phyloP scores from a whole-genome alignment of 2,113 vertebrate species.

The Astatotilapia flaviijosephi region DNA sequence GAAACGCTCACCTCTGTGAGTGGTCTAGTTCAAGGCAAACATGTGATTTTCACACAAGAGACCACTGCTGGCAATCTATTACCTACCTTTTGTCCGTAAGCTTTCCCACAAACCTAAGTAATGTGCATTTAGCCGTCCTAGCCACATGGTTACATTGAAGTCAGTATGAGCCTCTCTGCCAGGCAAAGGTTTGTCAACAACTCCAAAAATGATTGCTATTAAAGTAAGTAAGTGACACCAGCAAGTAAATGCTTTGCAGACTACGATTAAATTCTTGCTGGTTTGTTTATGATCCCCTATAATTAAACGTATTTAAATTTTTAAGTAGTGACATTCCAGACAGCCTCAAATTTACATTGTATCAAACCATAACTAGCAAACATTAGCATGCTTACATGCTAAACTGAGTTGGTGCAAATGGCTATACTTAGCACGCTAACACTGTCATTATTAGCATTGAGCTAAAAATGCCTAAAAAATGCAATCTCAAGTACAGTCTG shows the following conservation, averaged over 20 bases:
- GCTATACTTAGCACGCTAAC: neutral
- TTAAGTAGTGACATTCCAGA: neutral
- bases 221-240: neutral
- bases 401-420: neutral
- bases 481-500: neutral
- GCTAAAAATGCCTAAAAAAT: neutral
- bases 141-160: neutral
- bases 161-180: rapidly evolving
- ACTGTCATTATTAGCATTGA: neutral
- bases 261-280: neutral
- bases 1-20: rapidly evolving
- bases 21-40: neutral
- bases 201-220: neutral
- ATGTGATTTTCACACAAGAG: neutral
- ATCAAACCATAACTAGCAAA: neutral
- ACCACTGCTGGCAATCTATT: neutral
- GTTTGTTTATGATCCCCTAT: neutral
- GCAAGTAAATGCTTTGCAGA: neutral
- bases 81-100: neutral
- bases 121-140: neutral
- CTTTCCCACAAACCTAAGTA: neutral
- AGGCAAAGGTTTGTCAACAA: neutral
- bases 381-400: neutral
- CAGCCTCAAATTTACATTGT: neutral
- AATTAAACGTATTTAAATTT: rapidly evolving